Percentiles rank a stretch among this genome's conserved stretches.
Evolutionary conservation across 1,140 invertebrate genomes (phyloP).

Genomic region (Drosophila sechellia): DNA sequence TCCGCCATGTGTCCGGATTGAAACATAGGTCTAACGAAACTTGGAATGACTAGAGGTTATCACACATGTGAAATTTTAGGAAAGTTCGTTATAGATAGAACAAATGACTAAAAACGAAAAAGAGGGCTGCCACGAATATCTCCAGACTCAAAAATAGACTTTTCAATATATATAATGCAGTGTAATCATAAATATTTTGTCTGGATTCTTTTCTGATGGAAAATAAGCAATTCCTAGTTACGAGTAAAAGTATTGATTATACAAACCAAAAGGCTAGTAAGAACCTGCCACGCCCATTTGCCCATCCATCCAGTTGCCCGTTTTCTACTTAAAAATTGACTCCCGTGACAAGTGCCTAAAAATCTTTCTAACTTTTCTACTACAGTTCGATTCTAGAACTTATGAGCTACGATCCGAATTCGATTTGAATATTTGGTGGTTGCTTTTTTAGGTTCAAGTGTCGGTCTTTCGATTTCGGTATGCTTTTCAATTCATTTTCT

Average conservation of each 20-base stretch:
- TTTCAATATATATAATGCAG: background rate
- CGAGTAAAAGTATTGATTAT: background rate
- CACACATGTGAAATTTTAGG: background rate
- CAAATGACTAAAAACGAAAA: background rate
- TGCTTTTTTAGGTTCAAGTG: constrained; percentile 35
- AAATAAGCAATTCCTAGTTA: background rate
- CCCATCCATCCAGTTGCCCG: constrained; percentile 22
- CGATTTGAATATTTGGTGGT: constrained; percentile 11
- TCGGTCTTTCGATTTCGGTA: constrained; percentile 24
- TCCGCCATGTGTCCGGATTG: no score
- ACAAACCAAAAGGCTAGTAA: background rate
- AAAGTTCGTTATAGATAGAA: background rate
- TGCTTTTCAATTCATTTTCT: background rate
- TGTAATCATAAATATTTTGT: no score
- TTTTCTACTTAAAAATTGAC: constrained; percentile 43
- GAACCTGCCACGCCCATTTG: constrained; percentile 9
- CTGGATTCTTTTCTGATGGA: background rate
- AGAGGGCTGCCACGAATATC: background rate
- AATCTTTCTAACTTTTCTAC: constrained; percentile 38
- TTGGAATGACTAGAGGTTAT: constrained; percentile 7
- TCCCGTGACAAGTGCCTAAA: constrained; percentile 42
- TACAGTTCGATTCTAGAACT: constrained; percentile 44
- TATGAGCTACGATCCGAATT: constrained; percentile 29
- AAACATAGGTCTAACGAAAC: background rate
- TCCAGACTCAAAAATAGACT: background rate